A percentile compares a stretch with the other conserved stretches of the same genome.
These are phyloP conservation scores for Paramuricea clavata DNA, from an alignment of 92 coral and sea anemone genomes.

Conservation along the genomic window DNA sequence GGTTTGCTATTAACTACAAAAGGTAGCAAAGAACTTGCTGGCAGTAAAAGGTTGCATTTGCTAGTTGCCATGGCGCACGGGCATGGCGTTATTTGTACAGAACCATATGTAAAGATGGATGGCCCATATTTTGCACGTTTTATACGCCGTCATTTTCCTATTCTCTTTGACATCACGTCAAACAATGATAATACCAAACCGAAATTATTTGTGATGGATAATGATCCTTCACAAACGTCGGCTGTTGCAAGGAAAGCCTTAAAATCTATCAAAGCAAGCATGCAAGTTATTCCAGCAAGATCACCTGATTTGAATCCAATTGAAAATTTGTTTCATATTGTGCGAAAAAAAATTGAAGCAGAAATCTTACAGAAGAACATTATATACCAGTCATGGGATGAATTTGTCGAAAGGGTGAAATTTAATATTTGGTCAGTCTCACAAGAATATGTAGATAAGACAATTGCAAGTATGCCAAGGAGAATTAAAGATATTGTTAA, in stretches of 20 bases:
- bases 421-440: conserved; percentile 27
- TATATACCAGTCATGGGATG: conserved; percentile 17
- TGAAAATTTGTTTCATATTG: conserved; percentile 18
- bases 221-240: conserved; percentile 71
- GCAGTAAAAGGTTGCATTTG: conserved; percentile 57
- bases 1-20: conserved; percentile 60
- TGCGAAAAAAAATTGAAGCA: neutral
- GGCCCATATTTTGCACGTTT: conserved; percentile 56
- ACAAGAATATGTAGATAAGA: conserved; percentile 21
- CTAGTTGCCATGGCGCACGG: conserved; percentile 66
- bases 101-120: conserved; percentile 64
- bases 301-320: conserved; percentile 36
- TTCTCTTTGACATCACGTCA: conserved; percentile 52
- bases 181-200: conserved; percentile 29
- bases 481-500: conserved; percentile 11
- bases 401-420: conserved; percentile 11
- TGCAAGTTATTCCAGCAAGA: conserved; percentile 40
- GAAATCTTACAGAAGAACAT: conserved; percentile 21
- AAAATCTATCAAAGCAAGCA: neutral
- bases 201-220: conserved; percentile 68
- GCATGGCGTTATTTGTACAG: conserved; percentile 56
- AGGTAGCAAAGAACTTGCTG: conserved; percentile 65
- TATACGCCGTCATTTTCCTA: conserved; percentile 58
- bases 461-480: conserved; percentile 11
- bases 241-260: too few relatives aligned